Evolutionary conservation across 2,888 invertebrate species (phyloP), one percentile per base, ranked within the genome.

Genomic region (Neria commutata): DNA sequence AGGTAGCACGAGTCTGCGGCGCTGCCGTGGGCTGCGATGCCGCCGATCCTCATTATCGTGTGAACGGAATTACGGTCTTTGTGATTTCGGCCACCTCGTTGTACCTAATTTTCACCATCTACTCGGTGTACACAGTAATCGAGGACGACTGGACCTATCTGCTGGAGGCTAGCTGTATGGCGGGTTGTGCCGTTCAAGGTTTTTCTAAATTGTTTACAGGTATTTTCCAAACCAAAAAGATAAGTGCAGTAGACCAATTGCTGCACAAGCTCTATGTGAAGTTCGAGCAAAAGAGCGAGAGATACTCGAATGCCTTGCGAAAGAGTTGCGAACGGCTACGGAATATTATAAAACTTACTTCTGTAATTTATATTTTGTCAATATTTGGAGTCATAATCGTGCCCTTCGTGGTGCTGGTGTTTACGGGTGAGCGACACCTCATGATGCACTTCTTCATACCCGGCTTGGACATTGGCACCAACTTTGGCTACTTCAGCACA

Each of bases 181-280:
- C 64, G 33, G 69, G 71, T 33, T 67, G 67, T 17, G 70, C 63
- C 0, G 0, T 69, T 0, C 72, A 72, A 14, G 72, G 65, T 2
- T 6, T 46, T 1, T 61, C 61, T n/a, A 72, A 72, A 33, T 10
- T 72, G 0, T 24, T 11, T 14, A 4, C 37, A n/a, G 37, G 11
- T 14, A 37, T 37, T 11, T 37, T 37, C 4, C 8, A 14, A n/a
- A n/a, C 37, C 4, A 6, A 37, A 37, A 4, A 37, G 8, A 4
- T 37, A n/a, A 4, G 8, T 37, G 37, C 37, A 5, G n/a, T 11
- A 29, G 6, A 11, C 37, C n/a, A n/a, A n/a, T n/a, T 14, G 16
- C 37, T 37, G 11, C 1, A 68, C 70, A 2, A 46, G 66, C 23
- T 14, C 37, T 37, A 37, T 37, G 37, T n/a, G 10, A n/a, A 37